Conservation (phyloP, 2,113 vertebrate genomes). For the Pungitius pungitius region DNA sequence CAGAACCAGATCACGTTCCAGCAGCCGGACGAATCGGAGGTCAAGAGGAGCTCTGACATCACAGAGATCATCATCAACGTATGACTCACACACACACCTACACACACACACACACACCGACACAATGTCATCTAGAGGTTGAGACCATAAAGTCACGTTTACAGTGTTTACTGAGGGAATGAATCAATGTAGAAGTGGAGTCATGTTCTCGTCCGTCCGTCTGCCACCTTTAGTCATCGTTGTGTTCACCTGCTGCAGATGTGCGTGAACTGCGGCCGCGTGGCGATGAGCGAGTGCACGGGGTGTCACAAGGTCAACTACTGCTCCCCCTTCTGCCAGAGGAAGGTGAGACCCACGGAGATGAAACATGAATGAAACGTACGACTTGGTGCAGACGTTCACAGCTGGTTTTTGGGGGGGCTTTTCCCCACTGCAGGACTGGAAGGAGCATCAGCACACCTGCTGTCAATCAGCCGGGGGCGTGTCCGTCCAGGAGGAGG, state of each 20-base stretch:
- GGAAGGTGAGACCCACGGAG: constrained; percentile 83
- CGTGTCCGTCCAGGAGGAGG: constrained; percentile 83
- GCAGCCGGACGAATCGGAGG: constrained; percentile 83
- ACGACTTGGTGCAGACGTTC: background rate
- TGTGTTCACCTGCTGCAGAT: constrained; percentile 83
- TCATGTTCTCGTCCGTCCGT: no score
- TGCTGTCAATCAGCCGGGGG: constrained; percentile 86
- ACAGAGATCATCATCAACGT: constrained; percentile 90
- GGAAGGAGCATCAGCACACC: constrained; percentile 96
- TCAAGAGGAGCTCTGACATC: constrained; percentile 78
- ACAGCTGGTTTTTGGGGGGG: background rate
- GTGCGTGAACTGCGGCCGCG: constrained; percentile 94
- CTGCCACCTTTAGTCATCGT: background rate
- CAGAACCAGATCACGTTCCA: constrained; percentile 86
- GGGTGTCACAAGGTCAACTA: constrained; percentile 99
- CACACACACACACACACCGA: background rate
- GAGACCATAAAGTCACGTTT: no score
- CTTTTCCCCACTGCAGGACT: constrained; percentile 85
- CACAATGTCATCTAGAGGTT: no score
- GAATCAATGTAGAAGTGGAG: no score
- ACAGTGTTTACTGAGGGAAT: no score
- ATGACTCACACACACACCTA: constrained; percentile 39
- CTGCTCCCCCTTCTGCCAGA: constrained; percentile 97
- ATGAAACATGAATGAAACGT: no score
- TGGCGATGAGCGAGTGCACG: constrained; percentile 92